Conservation (phyloP, 1,140 invertebrate genomes). For the Meloidogyne hapla region DNA sequence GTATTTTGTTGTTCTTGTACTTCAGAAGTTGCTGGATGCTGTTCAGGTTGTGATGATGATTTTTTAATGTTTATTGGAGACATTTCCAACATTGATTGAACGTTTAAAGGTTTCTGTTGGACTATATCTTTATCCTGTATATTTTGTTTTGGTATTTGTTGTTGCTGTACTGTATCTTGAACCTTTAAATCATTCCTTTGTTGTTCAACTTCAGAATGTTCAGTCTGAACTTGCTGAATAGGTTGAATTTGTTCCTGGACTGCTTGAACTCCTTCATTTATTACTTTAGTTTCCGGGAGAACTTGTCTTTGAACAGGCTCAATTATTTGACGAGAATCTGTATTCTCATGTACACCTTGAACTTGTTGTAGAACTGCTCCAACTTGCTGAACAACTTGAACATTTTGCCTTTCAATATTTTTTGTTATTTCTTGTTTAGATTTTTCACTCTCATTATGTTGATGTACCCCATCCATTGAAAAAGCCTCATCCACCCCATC, state of each 20-base stretch:
- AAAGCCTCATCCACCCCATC: conserved; percentile 5
- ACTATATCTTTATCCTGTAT: background rate
- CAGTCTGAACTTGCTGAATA: background rate
- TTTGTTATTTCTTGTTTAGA: background rate
- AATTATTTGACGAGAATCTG: background rate
- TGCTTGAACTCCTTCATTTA: background rate
- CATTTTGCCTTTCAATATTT: background rate
- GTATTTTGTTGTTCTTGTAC: background rate
- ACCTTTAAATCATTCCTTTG: no score
- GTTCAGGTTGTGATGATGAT: background rate
- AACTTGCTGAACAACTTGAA: conserved; percentile 11
- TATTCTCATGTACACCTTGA: background rate
- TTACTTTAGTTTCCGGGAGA: background rate
- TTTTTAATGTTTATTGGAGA: background rate
- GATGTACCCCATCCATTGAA: background rate
- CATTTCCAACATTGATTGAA: background rate
- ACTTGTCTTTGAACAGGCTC: background rate
- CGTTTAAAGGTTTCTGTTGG: background rate
- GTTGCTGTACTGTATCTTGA: background rate
- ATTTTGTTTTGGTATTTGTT: background rate
- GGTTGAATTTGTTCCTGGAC: background rate
- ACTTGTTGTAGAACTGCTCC: conserved; percentile 7
- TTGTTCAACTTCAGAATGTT: no score
- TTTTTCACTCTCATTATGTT: background rate
- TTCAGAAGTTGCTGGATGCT: background rate